These are phyloP conservation scores for Mycetomoellerius zeteki DNA, from an alignment of 1,140 invertebrate species.

Conservation along the genomic window DNA sequence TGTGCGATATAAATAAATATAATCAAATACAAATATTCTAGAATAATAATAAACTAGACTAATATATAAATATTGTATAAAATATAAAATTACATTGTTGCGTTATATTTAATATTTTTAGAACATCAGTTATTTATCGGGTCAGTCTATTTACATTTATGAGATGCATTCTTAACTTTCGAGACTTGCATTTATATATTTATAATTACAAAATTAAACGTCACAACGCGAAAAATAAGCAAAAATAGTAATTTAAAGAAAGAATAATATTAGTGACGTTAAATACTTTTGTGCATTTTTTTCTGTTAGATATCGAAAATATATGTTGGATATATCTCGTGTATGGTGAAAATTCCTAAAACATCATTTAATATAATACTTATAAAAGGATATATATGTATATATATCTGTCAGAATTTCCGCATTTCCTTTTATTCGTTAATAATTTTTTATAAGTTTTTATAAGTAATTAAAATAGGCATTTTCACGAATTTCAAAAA, in stretches of 20 bases:
- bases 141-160: conserved; percentile 14
- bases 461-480: neutral
- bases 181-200: neutral
- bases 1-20: conserved; percentile 3
- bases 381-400: conserved; percentile 9
- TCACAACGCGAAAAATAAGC: neutral
- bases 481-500: neutral
- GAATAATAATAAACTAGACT: conserved; percentile 4
- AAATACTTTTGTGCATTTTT: conserved; percentile 18
- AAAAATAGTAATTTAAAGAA: neutral
- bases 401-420: neutral
- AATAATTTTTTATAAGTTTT: neutral
- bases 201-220: neutral
- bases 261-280: neutral
- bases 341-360: neutral
- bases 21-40: conserved; percentile 7
- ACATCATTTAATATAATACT: neutral
- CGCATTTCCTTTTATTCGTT: neutral
- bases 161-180: neutral
- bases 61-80: conserved; percentile 18
- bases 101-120: conserved; percentile 17
- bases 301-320: neutral
- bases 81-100: conserved; percentile 13
- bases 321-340: neutral
- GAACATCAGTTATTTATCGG: conserved; percentile 1